These are phyloP conservation scores for Phaonia tiefii DNA, from an alignment of 2,888 invertebrate species.

Conservation along the genomic window DNA sequence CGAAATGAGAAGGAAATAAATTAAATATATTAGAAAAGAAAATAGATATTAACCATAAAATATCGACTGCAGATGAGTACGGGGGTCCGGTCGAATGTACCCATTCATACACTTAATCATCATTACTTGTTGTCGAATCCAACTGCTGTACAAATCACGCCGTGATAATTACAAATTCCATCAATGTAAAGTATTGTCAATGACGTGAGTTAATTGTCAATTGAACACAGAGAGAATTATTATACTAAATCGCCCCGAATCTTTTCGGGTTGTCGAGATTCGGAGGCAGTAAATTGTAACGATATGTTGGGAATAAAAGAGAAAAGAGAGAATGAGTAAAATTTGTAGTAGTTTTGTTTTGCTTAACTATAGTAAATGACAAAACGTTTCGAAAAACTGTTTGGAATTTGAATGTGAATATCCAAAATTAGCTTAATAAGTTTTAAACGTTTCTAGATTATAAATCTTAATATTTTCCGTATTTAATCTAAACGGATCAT, in stretches of 20 bases:
- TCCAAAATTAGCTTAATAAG: too few relatives aligned
- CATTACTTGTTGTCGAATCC: neutral
- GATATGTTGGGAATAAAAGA: too few relatives aligned
- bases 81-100: neutral
- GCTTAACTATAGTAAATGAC: too few relatives aligned
- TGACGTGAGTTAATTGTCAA: slow-evolving; percentile 58
- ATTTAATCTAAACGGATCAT: too few relatives aligned
- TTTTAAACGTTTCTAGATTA: too few relatives aligned
- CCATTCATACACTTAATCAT: neutral
- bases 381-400: too few relatives aligned
- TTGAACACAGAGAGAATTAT: slow-evolving; percentile 27
- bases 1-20: neutral
- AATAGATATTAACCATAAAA: slow-evolving; percentile 2
- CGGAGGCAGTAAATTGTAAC: neutral
- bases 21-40: neutral
- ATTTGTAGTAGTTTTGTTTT: too few relatives aligned
- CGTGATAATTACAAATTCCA: slow-evolving; percentile 62
- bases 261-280: neutral
- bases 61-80: neutral
- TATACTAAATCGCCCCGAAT: neutral
- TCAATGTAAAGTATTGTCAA: slow-evolving; percentile 38
- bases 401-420: too few relatives aligned
- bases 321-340: too few relatives aligned
- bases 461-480: too few relatives aligned
- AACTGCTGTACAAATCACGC: too few relatives aligned